phyloP scores from a whole-genome alignment of 2,797 vertebrate genomes.

The Chelon labrosus region DNA sequence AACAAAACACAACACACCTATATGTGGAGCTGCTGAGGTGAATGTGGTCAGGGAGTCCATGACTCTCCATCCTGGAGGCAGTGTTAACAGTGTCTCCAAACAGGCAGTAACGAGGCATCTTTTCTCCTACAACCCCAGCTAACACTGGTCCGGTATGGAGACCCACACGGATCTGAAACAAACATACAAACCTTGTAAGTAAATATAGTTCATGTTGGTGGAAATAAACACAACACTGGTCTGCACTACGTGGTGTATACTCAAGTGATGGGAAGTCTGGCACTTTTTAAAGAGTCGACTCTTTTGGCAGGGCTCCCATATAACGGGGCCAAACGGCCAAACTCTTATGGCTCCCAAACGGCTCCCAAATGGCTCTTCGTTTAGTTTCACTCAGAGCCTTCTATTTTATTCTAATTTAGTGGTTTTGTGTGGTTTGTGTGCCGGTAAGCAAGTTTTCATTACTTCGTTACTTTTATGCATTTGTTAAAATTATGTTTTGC shows the following conservation, averaged over 20 bases:
- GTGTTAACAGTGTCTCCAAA: conserved; percentile 87
- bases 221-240: not conserved
- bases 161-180: conserved; percentile 82
- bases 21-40: conserved; percentile 82
- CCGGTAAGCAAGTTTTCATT: no score
- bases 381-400: no score
- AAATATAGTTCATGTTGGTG: not conserved
- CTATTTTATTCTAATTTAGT: no score
- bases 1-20: conserved; percentile 54
- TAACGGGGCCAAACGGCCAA: no score
- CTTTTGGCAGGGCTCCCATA: no score
- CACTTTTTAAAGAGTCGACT: no score
- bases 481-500: no score
- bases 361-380: no score
- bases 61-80: conserved; percentile 85
- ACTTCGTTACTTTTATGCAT: no score
- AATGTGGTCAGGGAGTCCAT: conserved; percentile 83
- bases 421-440: no score
- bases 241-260: not conserved
- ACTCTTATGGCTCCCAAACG: no score
- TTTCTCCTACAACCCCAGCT: conserved; percentile 85
- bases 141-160: conserved; percentile 82
- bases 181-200: not conserved
- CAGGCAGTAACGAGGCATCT: conserved; percentile 85
- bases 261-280: no score